Evolutionary conservation across 2,888 invertebrate genomes (phyloP).

Genomic region (Lymantria monacha): DNA sequence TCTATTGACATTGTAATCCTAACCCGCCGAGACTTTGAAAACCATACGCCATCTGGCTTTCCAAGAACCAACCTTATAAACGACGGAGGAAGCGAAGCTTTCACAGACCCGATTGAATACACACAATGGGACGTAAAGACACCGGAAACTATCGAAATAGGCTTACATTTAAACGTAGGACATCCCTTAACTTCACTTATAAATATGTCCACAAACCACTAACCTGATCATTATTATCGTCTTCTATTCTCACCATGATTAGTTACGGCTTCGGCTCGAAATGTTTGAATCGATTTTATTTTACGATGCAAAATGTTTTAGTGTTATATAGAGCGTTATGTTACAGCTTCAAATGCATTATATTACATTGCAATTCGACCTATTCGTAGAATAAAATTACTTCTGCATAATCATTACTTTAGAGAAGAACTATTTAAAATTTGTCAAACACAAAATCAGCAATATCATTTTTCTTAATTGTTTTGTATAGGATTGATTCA

Average conservation of each 20-base stretch:
- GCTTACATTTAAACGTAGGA: slow-evolving; percentile 57
- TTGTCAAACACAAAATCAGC: no score
- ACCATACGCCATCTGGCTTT: slow-evolving; percentile 52
- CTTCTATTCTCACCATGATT: slow-evolving; percentile 34
- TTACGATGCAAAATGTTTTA: slow-evolving; percentile 44
- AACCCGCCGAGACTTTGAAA: slow-evolving; percentile 48
- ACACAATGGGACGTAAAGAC: slow-evolving; percentile 63
- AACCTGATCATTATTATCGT: slow-evolving; percentile 18
- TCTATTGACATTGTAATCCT: slow-evolving; percentile 70
- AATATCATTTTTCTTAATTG: no score
- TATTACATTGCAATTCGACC: no score
- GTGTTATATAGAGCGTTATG: slow-evolving; percentile 44
- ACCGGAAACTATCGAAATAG: slow-evolving; percentile 70
- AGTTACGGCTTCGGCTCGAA: slow-evolving; percentile 14
- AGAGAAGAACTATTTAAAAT: no score
- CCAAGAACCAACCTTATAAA: slow-evolving; percentile 57
- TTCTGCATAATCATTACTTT: no score
- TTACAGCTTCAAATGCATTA: slow-evolving; percentile 30
- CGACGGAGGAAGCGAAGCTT: slow-evolving; percentile 47
- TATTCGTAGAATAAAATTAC: no score
- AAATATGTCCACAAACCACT: slow-evolving; percentile 41
- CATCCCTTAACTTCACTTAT: slow-evolving; percentile 43
- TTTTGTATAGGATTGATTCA: no score
- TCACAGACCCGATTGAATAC: slow-evolving; percentile 43
- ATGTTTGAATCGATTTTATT: slow-evolving; percentile 41